phyloP scores from a whole-genome alignment of 2,797 vertebrate species.

The Oryzias sinensis region DNA sequence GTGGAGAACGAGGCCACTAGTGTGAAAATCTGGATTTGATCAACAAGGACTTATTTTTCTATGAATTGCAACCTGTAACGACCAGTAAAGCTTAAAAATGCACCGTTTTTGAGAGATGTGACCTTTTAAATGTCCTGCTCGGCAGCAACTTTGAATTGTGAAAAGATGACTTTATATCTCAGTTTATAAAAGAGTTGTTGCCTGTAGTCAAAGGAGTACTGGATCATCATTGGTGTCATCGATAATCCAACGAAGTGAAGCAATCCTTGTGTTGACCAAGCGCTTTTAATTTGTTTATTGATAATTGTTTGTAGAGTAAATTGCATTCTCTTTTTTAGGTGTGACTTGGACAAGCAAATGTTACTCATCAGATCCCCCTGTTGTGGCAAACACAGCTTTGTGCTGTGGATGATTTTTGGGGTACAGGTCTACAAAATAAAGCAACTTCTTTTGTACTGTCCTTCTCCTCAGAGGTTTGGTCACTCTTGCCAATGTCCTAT shows the following conservation, averaged over 20 bases:
- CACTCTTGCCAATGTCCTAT: conserved; percentile 61
- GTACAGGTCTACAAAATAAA: conserved; percentile 88
- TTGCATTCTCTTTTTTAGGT: conserved; percentile 87
- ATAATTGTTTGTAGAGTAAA: conserved; percentile 79
- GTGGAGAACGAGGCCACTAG: conserved; percentile 36
- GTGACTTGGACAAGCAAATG: conserved; percentile 79
- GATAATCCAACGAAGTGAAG: conserved; percentile 31
- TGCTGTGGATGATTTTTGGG: conserved; percentile 77
- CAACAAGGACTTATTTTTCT: conserved; percentile 16
- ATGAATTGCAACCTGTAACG: conserved; percentile 23
- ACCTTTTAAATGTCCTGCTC: conserved; percentile 19
- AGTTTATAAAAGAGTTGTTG: conserved; percentile 30
- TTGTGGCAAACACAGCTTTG: conserved; percentile 77
- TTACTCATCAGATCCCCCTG: conserved; percentile 82
- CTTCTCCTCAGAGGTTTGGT: conserved; percentile 74
- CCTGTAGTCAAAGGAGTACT: conserved; percentile 24
- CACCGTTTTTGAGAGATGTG: conserved; percentile 16
- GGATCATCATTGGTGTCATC: conserved; percentile 1
- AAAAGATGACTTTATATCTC: conserved; percentile 6
- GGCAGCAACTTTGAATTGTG: conserved; percentile 39
- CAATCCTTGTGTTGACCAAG: not conserved
- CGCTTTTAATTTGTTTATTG: conserved; percentile 41
- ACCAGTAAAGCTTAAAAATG: conserved; percentile 14
- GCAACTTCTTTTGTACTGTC: conserved; percentile 82
- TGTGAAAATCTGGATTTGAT: conserved; percentile 30